Percentiles rank a stretch among this genome's conserved stretches.
Conservation (phyloP, 2,113 vertebrate genomes). For the Planiliza haematocheilus region DNA sequence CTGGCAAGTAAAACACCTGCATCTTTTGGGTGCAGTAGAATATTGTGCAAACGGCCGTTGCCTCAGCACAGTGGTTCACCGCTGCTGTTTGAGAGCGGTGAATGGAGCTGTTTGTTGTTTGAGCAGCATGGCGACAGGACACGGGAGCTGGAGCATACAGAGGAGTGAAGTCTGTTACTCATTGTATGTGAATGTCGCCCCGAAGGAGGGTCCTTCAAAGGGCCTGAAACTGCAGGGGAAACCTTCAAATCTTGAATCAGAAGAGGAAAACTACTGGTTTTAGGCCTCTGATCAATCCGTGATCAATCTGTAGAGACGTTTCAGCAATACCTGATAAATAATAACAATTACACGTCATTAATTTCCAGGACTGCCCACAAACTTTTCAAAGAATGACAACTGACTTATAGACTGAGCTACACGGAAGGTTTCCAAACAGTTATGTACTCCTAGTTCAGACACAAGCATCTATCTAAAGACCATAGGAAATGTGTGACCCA, state of each 20-base stretch:
- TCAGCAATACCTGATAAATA: not conserved
- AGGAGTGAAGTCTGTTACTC: too few species aligned
- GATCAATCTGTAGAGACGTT: too few species aligned
- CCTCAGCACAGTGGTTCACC: too few species aligned
- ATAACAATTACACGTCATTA: slow-evolving; percentile 2
- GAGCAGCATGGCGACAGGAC: too few species aligned
- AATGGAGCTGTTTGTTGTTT: too few species aligned
- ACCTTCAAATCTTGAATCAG: not conserved
- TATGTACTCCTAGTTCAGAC: not conserved
- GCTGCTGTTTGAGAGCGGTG: too few species aligned
- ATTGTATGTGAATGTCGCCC: too few species aligned
- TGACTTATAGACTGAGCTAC: not conserved
- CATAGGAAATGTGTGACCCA: slow-evolving; percentile 21
- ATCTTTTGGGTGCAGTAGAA: too few species aligned
- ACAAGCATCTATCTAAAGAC: slow-evolving; percentile 18
- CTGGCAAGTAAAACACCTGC: not conserved
- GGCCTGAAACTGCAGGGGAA: not conserved
- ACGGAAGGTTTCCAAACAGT: not conserved
- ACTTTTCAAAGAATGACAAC: not conserved
- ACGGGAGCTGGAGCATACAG: too few species aligned
- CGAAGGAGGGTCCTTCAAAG: not conserved
- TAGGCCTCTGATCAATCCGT: too few species aligned
- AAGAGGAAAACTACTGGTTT: too few species aligned
- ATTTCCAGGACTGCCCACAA: not conserved
- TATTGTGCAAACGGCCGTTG: too few species aligned